phyloP scores from a whole-genome alignment of 1,140 invertebrate species.

The Hylaeus anthracinus region DNA sequence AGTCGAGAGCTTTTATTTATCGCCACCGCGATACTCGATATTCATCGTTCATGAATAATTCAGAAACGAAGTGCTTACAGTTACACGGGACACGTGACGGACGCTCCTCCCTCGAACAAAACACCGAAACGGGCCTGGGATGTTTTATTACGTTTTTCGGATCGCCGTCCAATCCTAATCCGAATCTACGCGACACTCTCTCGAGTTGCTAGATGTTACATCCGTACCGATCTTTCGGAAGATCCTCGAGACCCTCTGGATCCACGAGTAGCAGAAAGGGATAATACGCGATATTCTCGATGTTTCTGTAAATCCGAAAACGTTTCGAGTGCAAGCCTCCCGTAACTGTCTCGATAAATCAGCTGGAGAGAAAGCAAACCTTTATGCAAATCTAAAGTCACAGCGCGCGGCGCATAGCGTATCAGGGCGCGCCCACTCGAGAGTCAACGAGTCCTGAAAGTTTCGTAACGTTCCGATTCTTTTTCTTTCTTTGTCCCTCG shows the following conservation, averaged over 20 bases:
- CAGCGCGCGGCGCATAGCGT: conserved; percentile 8
- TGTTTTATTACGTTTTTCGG: conserved; percentile 13
- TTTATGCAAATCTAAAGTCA: conserved; percentile 36
- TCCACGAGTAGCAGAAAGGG: too few relatives aligned
- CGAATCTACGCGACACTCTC: background rate
- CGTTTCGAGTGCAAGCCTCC: background rate
- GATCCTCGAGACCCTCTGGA: too few relatives aligned
- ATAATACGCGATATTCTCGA: background rate
- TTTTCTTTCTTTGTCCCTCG: background rate
- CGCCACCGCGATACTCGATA: conserved; percentile 8
- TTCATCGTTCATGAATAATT: conserved; percentile 40
- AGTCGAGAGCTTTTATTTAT: background rate
- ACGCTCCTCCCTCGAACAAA: conserved; percentile 15
- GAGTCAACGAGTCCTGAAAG: background rate
- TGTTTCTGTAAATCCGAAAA: background rate
- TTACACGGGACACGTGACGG: conserved; percentile 23
- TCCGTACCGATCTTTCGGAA: too few relatives aligned
- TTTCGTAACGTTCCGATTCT: conserved; percentile 4
- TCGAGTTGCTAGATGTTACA: background rate
- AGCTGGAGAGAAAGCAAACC: conserved; percentile 28
- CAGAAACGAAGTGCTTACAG: conserved; percentile 29
- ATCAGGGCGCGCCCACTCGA: conserved; percentile 19
- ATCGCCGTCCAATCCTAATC: conserved; percentile 10
- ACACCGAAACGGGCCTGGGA: background rate
- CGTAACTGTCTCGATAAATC: conserved; percentile 26